A percentile compares a stretch with the other conserved stretches of the same genome.
These are phyloP conservation scores for Gisinianus flammeolus DNA, from an alignment of 2,888 invertebrate species.

Conservation along the genomic window DNA sequence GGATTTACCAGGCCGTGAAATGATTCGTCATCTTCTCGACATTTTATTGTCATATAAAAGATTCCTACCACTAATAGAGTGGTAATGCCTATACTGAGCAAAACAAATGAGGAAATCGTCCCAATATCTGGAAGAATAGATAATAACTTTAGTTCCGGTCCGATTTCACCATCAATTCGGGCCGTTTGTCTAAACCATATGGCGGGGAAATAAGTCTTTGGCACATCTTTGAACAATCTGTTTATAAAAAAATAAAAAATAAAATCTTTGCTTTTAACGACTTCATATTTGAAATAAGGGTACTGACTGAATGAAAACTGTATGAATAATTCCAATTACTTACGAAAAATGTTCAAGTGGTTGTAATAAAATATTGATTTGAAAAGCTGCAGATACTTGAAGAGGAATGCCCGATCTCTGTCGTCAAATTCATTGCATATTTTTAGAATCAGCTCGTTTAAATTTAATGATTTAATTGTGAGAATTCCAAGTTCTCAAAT, in stretches of 20 bases:
- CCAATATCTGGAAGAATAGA: conserved; percentile 67
- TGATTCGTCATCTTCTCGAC: conserved; percentile 54
- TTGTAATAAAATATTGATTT: conserved; percentile 78
- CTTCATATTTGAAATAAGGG: no score
- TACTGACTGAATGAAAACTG: background rate
- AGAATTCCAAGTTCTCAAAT: no score
- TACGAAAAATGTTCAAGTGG: conserved; percentile 71
- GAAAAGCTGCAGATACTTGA: conserved; percentile 73
- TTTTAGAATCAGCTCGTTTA: conserved; percentile 8
- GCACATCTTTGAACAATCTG: conserved; percentile 68
- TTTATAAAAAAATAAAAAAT: conserved; percentile 55
- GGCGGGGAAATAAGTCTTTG: conserved; percentile 70
- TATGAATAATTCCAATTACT: conserved; percentile 60
- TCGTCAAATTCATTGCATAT: conserved; percentile 43
- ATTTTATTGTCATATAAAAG: conserved; percentile 59
- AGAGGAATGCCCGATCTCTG: conserved; percentile 80
- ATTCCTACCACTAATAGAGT: conserved; percentile 61
- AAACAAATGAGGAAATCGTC: conserved; percentile 66
- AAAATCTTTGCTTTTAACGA: no score
- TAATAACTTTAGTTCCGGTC: conserved; percentile 66
- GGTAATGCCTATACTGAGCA: conserved; percentile 64
- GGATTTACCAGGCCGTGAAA: conserved; percentile 40
- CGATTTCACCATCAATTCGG: conserved; percentile 67
- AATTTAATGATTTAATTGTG: background rate
- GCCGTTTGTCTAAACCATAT: conserved; percentile 79